A percentile compares a stretch with the other conserved stretches of the same genome.
These are phyloP conservation scores for Leucoptera coffeella DNA, from an alignment of 2,888 invertebrate species.

Conservation along the genomic window DNA sequence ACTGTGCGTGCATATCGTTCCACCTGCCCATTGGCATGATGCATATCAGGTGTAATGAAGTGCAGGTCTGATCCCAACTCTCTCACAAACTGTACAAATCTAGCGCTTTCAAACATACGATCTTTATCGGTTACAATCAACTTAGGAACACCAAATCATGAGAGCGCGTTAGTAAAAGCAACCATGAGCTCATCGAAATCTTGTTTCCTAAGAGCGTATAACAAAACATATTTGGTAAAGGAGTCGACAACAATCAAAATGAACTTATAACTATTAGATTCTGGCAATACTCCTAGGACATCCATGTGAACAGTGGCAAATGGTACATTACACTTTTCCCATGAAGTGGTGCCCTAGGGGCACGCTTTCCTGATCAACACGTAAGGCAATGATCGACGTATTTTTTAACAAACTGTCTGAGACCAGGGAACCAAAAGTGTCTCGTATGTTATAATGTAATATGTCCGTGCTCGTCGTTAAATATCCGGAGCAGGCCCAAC, in stretches of 20 bases:
- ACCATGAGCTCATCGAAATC: too few relatives aligned
- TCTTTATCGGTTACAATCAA: conserved; percentile 3
- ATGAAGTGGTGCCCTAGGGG: conserved; percentile 6
- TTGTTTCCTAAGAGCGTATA: too few relatives aligned
- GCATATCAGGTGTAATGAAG: too few relatives aligned
- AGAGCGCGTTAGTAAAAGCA: too few relatives aligned
- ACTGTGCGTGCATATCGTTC: conserved; percentile 8
- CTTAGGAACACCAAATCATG: too few relatives aligned
- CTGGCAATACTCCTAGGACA: conserved; percentile 2
- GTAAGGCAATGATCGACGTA: conserved; percentile 1
- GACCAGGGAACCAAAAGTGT: conserved; percentile 5
- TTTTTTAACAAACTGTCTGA: conserved; percentile 3
- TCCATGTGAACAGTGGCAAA: too few relatives aligned
- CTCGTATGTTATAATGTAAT: conserved; percentile 3
- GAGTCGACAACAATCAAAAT: conserved; percentile 2
- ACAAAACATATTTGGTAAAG: too few relatives aligned
- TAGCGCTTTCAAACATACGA: conserved; percentile 7
- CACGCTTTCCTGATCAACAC: conserved; percentile 1
- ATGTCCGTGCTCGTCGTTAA: conserved; percentile 5
- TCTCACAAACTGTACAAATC: conserved; percentile 7
- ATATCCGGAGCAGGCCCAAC: conserved; percentile 3
- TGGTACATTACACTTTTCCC: conserved; percentile 8
- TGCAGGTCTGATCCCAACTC: conserved; percentile 7
- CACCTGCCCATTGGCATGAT: conserved; percentile 9
- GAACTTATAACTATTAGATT: conserved; percentile 1